These are phyloP conservation scores for Quadriops clusia DNA, from an alignment of 2,888 invertebrate species.

Conservation along the genomic window DNA sequence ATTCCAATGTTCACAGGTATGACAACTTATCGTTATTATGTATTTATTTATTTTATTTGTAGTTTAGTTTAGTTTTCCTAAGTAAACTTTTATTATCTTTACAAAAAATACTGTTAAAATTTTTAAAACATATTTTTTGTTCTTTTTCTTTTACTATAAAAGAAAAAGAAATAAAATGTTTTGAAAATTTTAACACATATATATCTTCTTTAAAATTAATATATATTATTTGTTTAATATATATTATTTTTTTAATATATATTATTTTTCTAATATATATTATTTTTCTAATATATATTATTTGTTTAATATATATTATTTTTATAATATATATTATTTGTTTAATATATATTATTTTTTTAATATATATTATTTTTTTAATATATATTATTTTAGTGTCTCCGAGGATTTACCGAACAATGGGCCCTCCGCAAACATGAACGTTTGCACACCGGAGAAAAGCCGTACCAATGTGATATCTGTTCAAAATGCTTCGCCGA, in stretches of 20 bases:
- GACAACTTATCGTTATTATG: constrained; percentile 1
- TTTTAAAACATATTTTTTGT: constrained; percentile 1
- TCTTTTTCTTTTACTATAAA: too few species aligned
- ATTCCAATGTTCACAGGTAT: constrained; percentile 47
- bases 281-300: constrained; percentile 2
- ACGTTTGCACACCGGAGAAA: constrained; percentile 53
- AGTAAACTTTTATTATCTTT: background rate
- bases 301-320: too few species aligned
- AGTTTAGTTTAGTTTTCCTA: background rate
- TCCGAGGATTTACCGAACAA: constrained; percentile 51
- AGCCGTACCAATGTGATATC: constrained; percentile 57
- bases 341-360: background rate
- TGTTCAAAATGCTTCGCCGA: constrained; percentile 67
- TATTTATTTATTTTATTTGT: constrained; percentile 2
- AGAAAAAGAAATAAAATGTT: too few species aligned
- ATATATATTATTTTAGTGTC: constrained; percentile 25
- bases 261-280: constrained; percentile 1
- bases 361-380: constrained; percentile 7
- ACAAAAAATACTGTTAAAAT: background rate
- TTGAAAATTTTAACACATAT: too few species aligned
- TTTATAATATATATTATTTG: too few species aligned
- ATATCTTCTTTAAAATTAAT: too few species aligned
- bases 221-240: too few species aligned
- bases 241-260: background rate
- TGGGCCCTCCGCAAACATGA: constrained; percentile 54